Evolutionary conservation across 1,140 invertebrate species (phyloP), one percentile per base, ranked within the genome.

Genomic region (Harpegnathos saltator): DNA sequence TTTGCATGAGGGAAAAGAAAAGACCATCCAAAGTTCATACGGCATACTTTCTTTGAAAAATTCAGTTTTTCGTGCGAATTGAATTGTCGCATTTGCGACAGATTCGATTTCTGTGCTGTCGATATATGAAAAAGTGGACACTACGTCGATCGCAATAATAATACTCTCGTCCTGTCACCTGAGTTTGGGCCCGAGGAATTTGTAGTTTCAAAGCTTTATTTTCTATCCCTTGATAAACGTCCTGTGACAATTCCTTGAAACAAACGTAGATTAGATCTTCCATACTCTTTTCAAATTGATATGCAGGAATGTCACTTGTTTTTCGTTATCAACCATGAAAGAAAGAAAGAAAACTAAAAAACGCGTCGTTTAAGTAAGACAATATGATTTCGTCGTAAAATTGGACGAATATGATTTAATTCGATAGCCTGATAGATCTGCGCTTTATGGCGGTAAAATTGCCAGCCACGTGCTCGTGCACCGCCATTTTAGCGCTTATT

Each of bases 391-490:
- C 24, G 22, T 69, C 50, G 68, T 14, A 15, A 58, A 69, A 2
- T 78, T 12, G 19, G 9, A 11, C 7, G 1, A 58, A 68, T 58
- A 58, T 78, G n/a, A 2, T 0, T 11, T 29, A 19, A 52, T 38
- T 33, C 2, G 29, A 38, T n/a, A 0, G 1, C 1, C n/a, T 26
- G 5, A 38, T 7, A 15, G 1, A 5, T 12, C 11, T n/a, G 24
- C 33, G 0, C 11, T 80, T 19, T 59, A 38, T 80, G 52, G 75
- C 75, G 75, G 75, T 71, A 69, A 78, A 78, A 78, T 58, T 54
- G 58, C 4, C 17, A 59, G 65, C 65, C 75, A 80, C 48, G 65
- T 71, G 63, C 65, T 33, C 14, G 56, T n/a, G n/a, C 24, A 3
- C 19, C 75, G 75, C 75, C 75, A 80, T 80, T 69, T 80, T 71